These are phyloP conservation scores for Panurus biarmicus DNA, from an alignment of 2,113 vertebrate genomes.

Conservation along the genomic window DNA sequence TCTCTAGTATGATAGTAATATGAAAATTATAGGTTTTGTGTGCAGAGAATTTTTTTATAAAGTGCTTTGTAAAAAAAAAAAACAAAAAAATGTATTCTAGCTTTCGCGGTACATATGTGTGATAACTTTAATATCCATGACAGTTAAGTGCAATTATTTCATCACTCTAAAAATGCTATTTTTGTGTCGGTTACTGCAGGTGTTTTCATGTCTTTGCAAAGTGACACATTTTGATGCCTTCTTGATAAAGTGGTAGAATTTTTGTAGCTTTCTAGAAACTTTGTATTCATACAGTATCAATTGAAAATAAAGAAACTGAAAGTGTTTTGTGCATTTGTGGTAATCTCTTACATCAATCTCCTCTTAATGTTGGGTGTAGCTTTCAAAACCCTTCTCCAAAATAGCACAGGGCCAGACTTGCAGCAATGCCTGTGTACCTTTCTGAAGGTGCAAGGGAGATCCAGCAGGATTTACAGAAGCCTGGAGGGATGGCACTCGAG, in stretches of 20 bases:
- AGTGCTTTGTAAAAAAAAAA: conserved; percentile 94
- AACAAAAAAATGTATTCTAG: conserved; percentile 89
- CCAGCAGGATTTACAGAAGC: not conserved
- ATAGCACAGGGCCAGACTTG: not conserved
- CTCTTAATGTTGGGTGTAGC: not conserved
- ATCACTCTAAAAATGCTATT: conserved; percentile 88
- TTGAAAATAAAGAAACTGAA: conserved; percentile 94
- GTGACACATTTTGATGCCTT: conserved; percentile 99
- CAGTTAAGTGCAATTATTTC: conserved; percentile 90
- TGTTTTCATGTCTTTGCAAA: conserved; percentile 97
- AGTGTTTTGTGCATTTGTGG: conserved; percentile 70
- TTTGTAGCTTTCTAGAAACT: conserved; percentile 99
- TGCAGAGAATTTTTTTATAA: conserved; percentile 92
- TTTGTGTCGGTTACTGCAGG: conserved; percentile 96
- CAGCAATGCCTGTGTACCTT: not conserved
- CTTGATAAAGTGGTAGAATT: conserved; percentile 99
- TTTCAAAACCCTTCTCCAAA: not conserved
- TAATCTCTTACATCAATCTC: conserved; percentile 30
- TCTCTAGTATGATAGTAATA: conserved; percentile 91
- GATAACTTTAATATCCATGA: conserved; percentile 96
- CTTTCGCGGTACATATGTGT: conserved; percentile 97
- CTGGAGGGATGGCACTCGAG: not conserved
- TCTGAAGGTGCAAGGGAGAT: not conserved
- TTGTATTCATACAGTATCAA: conserved; percentile 99
- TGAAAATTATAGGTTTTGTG: conserved; percentile 92